Conservation (phyloP, 2,113 vertebrate species). For the Coreoperca whiteheadi region DNA sequence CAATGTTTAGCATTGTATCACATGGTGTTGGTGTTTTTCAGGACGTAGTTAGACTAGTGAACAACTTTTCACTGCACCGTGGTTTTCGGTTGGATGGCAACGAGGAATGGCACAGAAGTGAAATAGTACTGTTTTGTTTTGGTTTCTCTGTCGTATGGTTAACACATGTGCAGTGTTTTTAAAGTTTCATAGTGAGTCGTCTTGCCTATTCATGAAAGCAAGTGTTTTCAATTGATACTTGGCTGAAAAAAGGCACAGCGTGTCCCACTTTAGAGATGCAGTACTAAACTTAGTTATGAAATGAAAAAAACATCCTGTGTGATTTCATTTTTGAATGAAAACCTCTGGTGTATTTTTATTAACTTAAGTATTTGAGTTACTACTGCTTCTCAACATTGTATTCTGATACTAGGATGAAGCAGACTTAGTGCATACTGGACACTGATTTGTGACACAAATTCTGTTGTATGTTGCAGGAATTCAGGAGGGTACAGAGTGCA, state of each 20-base stretch:
- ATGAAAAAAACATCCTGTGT: conserved; percentile 4
- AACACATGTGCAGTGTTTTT: conserved; percentile 66
- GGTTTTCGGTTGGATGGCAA: conserved; percentile 12
- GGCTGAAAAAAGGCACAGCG: conserved; percentile 51
- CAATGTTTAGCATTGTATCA: conserved; percentile 43
- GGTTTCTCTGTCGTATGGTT: conserved; percentile 51
- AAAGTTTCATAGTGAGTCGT: conserved; percentile 41
- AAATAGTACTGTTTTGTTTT: conserved; percentile 29
- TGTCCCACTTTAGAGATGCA: conserved; percentile 50
- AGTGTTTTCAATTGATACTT: conserved; percentile 69
- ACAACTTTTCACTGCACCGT: conserved; percentile 5
- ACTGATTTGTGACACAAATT: conserved; percentile 27
- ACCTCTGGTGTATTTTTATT: conserved; percentile 18
- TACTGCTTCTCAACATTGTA: conserved; percentile 1
- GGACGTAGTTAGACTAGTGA: conserved; percentile 12
- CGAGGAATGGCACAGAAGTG: conserved; percentile 42
- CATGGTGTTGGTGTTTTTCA: conserved; percentile 16
- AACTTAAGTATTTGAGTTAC: conserved; percentile 15
- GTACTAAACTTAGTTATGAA: conserved; percentile 50
- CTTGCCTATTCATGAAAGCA: conserved; percentile 40
- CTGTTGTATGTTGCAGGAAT: conserved; percentile 90
- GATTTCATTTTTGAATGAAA: conserved; percentile 49
- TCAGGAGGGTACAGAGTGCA: conserved; percentile 97
- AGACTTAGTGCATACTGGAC: background rate
- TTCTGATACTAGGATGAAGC: conserved; percentile 2